Percentiles rank a stretch among this genome's conserved stretches.
Conservation (phyloP, 2,888 invertebrate genomes). For the Drosophila dives region DNA sequence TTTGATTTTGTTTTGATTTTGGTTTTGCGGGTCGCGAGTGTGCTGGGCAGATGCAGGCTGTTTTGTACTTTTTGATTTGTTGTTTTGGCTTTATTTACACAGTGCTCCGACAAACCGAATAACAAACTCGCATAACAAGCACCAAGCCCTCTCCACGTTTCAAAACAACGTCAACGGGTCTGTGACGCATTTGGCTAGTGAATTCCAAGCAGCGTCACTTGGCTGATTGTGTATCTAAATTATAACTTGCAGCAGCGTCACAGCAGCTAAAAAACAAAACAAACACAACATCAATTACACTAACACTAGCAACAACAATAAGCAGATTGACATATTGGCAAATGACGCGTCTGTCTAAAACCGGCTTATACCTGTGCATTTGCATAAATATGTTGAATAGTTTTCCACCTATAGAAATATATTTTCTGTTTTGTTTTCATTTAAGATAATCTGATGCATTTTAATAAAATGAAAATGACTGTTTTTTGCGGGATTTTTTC, state of each 20-base stretch:
- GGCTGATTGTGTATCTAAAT: slow-evolving; percentile 43
- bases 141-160: slow-evolving; percentile 12
- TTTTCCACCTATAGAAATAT: neutral
- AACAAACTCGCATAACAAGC: slow-evolving; percentile 14
- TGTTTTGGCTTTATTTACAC: slow-evolving; percentile 41
- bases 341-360: slow-evolving; percentile 44
- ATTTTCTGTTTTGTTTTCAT: neutral
- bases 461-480: neutral
- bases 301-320: neutral
- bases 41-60: neutral
- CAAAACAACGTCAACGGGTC: slow-evolving; percentile 40
- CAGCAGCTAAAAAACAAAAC: slow-evolving; percentile 27
- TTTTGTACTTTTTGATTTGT: slow-evolving; percentile 29
- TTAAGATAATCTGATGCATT: neutral
- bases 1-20: slow-evolving; percentile 1
- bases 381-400: neutral
- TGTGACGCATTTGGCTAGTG: slow-evolving; percentile 65
- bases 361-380: slow-evolving; percentile 65
- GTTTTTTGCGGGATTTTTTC: neutral
- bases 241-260: slow-evolving; percentile 48
- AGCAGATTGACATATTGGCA: neutral
- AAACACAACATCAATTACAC: slow-evolving; percentile 10
- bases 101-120: slow-evolving; percentile 23
- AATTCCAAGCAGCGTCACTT: slow-evolving; percentile 62
- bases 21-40: neutral